Evolutionary conservation across 2,888 invertebrate genomes (phyloP).

Genomic region (Caenorhabditis sp.): DNA sequence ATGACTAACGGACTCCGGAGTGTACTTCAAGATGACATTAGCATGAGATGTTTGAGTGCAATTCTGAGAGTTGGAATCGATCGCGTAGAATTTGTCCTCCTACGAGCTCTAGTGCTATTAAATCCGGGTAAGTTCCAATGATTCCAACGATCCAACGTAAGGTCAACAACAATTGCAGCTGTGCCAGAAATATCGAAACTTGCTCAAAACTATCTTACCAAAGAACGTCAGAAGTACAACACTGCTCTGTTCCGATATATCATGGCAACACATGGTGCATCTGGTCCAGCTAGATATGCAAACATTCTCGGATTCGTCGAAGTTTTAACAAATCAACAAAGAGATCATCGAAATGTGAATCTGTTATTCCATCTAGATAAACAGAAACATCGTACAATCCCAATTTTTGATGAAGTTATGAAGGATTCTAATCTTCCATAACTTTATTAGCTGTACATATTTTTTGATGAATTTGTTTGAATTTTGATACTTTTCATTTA

Average conservation of each 20-base stretch:
- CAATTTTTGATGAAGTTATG: slow-evolving; percentile 30
- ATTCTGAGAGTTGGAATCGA: neutral
- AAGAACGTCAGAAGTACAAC: slow-evolving; percentile 23
- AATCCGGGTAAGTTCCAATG: neutral
- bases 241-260: slow-evolving; percentile 17
- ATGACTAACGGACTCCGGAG: neutral
- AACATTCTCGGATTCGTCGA: slow-evolving; percentile 21
- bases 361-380: too few relatives aligned
- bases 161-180: neutral
- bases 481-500: too few relatives aligned
- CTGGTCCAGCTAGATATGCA: slow-evolving; percentile 21
- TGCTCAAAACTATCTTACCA: neutral
- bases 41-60: too few relatives aligned
- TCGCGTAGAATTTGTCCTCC: neutral
- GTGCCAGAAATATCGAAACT: neutral
- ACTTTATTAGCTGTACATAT: too few relatives aligned
- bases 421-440: too few relatives aligned
- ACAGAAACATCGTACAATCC: neutral
- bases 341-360: slow-evolving; percentile 8
- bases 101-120: neutral
- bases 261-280: slow-evolving; percentile 14
- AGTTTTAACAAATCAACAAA: slow-evolving; percentile 22
- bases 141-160: neutral
- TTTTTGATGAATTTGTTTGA: too few relatives aligned
- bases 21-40: neutral